Conservation (phyloP, 2,113 vertebrate species). For the Ptyas mucosa region DNA sequence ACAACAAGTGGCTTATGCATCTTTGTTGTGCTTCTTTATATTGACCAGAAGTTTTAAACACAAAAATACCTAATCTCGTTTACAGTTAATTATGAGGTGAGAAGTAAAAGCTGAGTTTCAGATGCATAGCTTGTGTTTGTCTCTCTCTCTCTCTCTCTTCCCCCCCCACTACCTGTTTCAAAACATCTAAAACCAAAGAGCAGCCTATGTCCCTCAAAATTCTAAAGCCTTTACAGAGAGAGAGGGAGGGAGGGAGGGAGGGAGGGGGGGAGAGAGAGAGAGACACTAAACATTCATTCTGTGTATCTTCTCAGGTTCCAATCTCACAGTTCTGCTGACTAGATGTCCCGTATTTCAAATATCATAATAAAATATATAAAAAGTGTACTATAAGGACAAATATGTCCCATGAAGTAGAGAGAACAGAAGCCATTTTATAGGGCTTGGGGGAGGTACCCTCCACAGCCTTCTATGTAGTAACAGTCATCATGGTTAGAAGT, state of each 20-base stretch:
- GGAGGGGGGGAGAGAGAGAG: too few relatives aligned
- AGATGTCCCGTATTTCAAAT: not conserved
- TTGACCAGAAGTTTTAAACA: not conserved
- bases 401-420: not conserved
- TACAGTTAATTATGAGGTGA: not conserved
- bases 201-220: not conserved
- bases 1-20: not conserved
- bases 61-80: not conserved
- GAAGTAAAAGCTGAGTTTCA: not conserved
- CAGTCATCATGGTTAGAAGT: not conserved
- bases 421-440: not conserved
- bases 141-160: not conserved
- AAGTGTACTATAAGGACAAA: not conserved
- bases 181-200: not conserved
- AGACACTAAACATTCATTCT: not conserved
- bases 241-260: rapidly evolving
- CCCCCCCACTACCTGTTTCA: not conserved
- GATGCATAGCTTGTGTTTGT: not conserved
- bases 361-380: not conserved
- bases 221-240: not conserved
- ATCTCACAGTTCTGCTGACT: not conserved
- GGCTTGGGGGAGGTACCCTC: not conserved
- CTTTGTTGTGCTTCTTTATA: not conserved
- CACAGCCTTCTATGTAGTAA: not conserved
- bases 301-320: not conserved